phyloP scores from a whole-genome alignment of 2,113 vertebrate species.

The Colistium nudipinnis region DNA sequence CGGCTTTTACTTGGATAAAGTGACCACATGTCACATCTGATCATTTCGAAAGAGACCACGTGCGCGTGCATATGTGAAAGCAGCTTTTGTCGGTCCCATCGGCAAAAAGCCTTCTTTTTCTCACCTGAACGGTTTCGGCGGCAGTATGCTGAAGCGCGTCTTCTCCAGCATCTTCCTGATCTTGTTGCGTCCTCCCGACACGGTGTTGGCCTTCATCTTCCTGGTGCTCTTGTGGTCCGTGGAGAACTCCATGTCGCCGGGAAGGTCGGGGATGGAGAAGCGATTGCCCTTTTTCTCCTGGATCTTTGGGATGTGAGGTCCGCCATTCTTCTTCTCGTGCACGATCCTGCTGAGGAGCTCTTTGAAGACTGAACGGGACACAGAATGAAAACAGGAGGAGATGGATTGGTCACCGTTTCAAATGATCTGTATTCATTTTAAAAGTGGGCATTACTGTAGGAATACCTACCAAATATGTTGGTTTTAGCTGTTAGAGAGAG shows the following conservation, averaged over 20 bases:
- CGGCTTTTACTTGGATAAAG: too few species aligned
- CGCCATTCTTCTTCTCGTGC: conserved; percentile 90
- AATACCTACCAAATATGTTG: conserved; percentile 94
- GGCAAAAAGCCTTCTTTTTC: too few species aligned
- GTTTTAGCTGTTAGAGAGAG: conserved; percentile 97
- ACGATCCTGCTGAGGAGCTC: conserved; percentile 91
- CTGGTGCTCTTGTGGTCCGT: conserved; percentile 91
- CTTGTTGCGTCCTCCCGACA: conserved; percentile 93
- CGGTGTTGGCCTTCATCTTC: conserved; percentile 96
- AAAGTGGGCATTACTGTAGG: neutral
- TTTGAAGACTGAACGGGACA: conserved; percentile 89
- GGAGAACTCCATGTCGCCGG: conserved; percentile 91
- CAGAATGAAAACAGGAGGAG: neutral
- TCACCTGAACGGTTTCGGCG: conserved; percentile 96
- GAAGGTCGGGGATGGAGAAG: conserved; percentile 95
- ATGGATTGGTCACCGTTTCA: neutral
- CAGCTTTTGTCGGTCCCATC: too few species aligned
- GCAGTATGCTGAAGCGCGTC: conserved; percentile 95
- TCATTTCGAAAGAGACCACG: too few species aligned
- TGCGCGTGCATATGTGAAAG: too few species aligned
- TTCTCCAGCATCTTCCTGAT: conserved; percentile 98
- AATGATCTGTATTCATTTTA: neutral
- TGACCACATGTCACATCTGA: too few species aligned
- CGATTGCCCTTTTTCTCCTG: conserved; percentile 96
- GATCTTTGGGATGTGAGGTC: conserved; percentile 95